These are phyloP conservation scores for Anoplius nigerrimus DNA, from an alignment of 2,888 invertebrate species.

Conservation along the genomic window DNA sequence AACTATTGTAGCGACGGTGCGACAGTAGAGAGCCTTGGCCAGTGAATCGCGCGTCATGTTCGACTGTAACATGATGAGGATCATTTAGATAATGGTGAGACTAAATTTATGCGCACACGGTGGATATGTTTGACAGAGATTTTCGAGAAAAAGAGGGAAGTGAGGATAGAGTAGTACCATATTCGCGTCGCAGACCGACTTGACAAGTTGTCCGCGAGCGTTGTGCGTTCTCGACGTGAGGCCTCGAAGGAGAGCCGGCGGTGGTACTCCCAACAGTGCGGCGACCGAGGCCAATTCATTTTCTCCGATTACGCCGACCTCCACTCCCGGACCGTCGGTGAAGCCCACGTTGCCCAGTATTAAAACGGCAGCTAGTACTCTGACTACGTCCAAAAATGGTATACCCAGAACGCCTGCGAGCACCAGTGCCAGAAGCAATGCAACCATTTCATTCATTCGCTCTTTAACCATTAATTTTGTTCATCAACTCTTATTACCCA, in stretches of 20 bases:
- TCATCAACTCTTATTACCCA: conserved; percentile 76
- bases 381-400: conserved; percentile 94
- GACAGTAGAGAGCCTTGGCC: conserved; percentile 94
- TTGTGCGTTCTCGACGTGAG: conserved; percentile 89
- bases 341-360: conserved; percentile 95
- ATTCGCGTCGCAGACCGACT: conserved; percentile 88
- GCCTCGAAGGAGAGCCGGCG: conserved; percentile 86
- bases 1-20: conserved; percentile 95
- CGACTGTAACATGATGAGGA: conserved; percentile 80
- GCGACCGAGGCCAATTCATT: conserved; percentile 91
- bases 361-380: conserved; percentile 92
- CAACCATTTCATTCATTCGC: too few relatives aligned
- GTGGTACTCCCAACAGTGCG: conserved; percentile 86
- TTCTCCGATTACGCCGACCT: conserved; percentile 88
- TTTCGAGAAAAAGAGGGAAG: too few relatives aligned
- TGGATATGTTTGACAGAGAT: too few relatives aligned
- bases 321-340: conserved; percentile 85
- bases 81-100: too few relatives aligned
- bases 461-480: too few relatives aligned
- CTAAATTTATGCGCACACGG: too few relatives aligned
- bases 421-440: too few relatives aligned
- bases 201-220: conserved; percentile 86
- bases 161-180: conserved; percentile 77
- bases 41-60: conserved; percentile 92
- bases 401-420: conserved; percentile 87